Evolutionary conservation across 2,888 invertebrate genomes (phyloP).

Genomic region (Hirtodrosophila alboralis): DNA sequence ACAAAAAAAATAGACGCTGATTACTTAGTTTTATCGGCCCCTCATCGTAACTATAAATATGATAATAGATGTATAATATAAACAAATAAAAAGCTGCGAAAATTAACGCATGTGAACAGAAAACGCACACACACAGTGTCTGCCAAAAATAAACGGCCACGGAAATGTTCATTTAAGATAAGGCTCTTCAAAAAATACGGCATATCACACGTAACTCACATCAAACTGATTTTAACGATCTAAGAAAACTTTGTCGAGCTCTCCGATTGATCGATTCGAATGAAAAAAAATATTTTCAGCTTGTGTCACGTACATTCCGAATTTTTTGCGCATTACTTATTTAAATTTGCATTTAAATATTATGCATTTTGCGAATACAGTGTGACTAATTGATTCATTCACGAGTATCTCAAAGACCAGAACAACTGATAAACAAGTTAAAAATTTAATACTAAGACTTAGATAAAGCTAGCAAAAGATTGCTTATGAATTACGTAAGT

Average conservation of each 20-base stretch:
- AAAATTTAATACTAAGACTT: slow-evolving; percentile 1
- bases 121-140: slow-evolving; percentile 40
- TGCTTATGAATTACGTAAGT: too few relatives aligned
- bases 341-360: slow-evolving; percentile 23
- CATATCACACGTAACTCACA: slow-evolving; percentile 34
- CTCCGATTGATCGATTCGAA: slow-evolving; percentile 46
- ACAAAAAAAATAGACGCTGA: slow-evolving; percentile 1
- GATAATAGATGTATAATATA: slow-evolving; percentile 45
- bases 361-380: slow-evolving; percentile 20
- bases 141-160: slow-evolving; percentile 14
- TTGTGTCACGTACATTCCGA: slow-evolving; percentile 50
- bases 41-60: slow-evolving; percentile 24
- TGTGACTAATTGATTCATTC: slow-evolving; percentile 65
- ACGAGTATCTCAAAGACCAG: slow-evolving; percentile 16
- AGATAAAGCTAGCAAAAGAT: not conserved
- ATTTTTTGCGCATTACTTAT: slow-evolving; percentile 53
- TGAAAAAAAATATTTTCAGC: slow-evolving; percentile 33
- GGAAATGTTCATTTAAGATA: slow-evolving; percentile 27
- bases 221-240: slow-evolving; percentile 38
- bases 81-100: slow-evolving; percentile 43
- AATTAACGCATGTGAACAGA: slow-evolving; percentile 53
- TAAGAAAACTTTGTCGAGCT: slow-evolving; percentile 45
- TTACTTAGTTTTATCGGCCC: slow-evolving; percentile 44
- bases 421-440: slow-evolving; percentile 44
- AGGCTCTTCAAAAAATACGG: not conserved